These are phyloP conservation scores for Coregonus suidteri DNA, from an alignment of 2,797 vertebrate genomes.

Conservation along the genomic window DNA sequence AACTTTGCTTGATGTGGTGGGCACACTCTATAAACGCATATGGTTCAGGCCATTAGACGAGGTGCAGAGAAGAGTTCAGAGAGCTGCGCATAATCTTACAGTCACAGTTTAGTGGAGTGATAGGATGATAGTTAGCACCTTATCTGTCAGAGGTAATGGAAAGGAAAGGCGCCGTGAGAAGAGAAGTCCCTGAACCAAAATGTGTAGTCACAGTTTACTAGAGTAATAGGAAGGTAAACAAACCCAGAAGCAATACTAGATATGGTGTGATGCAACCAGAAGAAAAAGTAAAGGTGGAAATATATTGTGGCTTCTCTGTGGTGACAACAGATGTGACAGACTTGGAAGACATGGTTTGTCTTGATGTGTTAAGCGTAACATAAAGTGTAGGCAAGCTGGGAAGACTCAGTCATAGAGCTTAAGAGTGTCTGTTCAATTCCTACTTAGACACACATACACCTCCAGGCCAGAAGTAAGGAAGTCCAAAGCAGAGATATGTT, in stretches of 20 bases:
- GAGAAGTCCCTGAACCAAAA: too few relatives aligned
- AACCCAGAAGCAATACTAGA: background rate
- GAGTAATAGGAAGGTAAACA: background rate
- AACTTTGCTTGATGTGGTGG: slow-evolving; percentile 49
- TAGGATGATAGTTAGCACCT: background rate
- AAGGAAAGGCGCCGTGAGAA: background rate
- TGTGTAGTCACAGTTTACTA: too few relatives aligned
- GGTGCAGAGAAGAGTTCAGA: background rate
- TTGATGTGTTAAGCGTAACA: slow-evolving; percentile 2
- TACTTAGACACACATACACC: background rate
- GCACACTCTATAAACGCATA: slow-evolving; percentile 58
- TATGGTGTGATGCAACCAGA: slow-evolving; percentile 18
- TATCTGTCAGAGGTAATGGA: background rate
- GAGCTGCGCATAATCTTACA: background rate
- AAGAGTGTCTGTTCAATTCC: background rate
- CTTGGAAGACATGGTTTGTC: background rate
- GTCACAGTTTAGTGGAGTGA: background rate
- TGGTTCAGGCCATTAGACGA: slow-evolving; percentile 30
- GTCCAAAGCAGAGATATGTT: background rate
- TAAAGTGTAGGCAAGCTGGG: background rate
- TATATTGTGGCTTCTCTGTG: background rate
- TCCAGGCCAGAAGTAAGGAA: background rate
- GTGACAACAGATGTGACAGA: background rate
- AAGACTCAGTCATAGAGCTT: background rate
- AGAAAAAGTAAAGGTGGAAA: background rate